Evolutionary conservation across 2,888 invertebrate genomes (phyloP).

Genomic region (Dinocampus coccinellae): DNA sequence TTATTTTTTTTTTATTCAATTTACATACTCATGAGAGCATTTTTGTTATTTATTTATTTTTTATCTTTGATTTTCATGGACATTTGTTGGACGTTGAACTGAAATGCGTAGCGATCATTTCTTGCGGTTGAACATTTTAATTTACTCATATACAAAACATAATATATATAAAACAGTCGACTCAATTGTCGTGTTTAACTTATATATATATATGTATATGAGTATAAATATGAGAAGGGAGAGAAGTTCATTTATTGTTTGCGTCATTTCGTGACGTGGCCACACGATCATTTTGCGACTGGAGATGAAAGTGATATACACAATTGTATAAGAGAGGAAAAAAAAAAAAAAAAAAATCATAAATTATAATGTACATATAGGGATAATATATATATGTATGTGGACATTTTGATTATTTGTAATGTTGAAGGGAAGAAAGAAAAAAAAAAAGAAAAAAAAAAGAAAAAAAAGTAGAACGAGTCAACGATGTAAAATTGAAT

Average conservation of each 20-base stretch:
- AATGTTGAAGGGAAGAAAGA: background rate
- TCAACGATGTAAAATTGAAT: background rate
- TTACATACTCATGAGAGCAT: background rate
- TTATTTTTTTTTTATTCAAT: no score
- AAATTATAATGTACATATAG: background rate
- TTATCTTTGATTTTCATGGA: background rate
- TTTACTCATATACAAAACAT: background rate
- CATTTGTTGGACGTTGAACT: background rate
- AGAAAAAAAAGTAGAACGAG: background rate
- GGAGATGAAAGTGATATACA: conserved; percentile 6
- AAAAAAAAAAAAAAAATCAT: background rate
- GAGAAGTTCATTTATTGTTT: conserved; percentile 12
- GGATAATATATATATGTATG: background rate
- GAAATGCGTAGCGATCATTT: background rate
- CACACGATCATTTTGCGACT: background rate
- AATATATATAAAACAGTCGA: background rate
- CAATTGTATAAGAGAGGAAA: background rate
- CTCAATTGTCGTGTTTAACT: background rate
- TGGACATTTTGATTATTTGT: background rate
- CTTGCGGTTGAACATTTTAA: background rate
- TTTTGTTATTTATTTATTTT: background rate
- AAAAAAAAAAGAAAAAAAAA: background rate
- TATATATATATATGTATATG: background rate
- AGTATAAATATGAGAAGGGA: background rate
- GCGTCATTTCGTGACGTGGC: conserved; percentile 13